Evolutionary conservation across 2,888 invertebrate species (phyloP).

Genomic region (Chouioia cunea): DNA sequence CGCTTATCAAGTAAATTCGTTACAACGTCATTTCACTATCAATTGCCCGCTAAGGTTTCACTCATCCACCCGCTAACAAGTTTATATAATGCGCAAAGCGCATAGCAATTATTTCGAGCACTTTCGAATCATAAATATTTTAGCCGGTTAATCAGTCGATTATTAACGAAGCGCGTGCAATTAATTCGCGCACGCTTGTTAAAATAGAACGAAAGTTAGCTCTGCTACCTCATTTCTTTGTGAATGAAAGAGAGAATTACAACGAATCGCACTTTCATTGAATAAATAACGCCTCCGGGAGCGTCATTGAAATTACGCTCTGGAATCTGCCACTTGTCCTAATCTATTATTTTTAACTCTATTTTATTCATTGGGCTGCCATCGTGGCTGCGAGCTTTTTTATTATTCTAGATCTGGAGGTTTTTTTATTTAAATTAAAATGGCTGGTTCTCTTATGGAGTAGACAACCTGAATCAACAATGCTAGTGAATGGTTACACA

Average conservation of each 20-base stretch:
- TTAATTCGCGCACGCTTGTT: not conserved
- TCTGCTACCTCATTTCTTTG: too few relatives aligned
- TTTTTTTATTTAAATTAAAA: too few relatives aligned
- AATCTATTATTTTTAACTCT: slow-evolving; percentile 58
- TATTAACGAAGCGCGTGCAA: slow-evolving; percentile 28
- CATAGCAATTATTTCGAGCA: slow-evolving; percentile 14
- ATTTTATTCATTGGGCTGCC: too few relatives aligned
- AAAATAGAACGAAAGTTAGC: too few relatives aligned
- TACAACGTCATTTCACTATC: slow-evolving; percentile 5
- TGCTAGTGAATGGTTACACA: too few relatives aligned
- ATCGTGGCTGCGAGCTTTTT: too few relatives aligned
- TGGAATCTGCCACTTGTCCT: slow-evolving; percentile 47
- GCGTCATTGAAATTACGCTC: slow-evolving; percentile 58
- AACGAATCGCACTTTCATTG: slow-evolving; percentile 27
- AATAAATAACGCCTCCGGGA: slow-evolving; percentile 29
- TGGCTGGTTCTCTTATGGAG: too few relatives aligned
- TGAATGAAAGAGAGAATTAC: slow-evolving; percentile 16
- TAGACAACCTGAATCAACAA: too few relatives aligned
- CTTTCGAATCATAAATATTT: slow-evolving; percentile 23
- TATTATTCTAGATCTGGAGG: too few relatives aligned
- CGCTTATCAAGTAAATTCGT: not conserved
- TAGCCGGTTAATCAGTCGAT: slow-evolving; percentile 35
- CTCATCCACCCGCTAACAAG: too few relatives aligned
- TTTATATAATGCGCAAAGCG: not conserved
- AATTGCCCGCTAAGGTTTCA: not conserved